Evolutionary conservation across 2,888 invertebrate species (phyloP), one percentile per base, ranked within the genome.

Genomic region (Trilocha varians): DNA sequence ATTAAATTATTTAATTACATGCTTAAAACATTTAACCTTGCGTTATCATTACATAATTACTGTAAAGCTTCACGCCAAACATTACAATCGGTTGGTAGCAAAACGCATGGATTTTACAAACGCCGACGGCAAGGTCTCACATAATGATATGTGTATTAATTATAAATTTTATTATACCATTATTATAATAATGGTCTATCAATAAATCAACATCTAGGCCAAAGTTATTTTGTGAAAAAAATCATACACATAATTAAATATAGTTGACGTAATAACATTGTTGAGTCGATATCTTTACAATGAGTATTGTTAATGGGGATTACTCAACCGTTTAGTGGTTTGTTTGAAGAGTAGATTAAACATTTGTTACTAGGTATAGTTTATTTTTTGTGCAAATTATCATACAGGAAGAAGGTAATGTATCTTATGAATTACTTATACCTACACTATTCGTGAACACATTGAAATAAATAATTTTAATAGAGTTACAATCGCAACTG

Each of bases 91-190:
- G 25, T 11, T 11, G 14, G 39, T 16, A 34, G 39, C 39, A 34
- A 39, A 39, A 39, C 33, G 33, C 39, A 34, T 32, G n/a, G 17
- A 9, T 34, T 25, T 25, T 18, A 38, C 16, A 34, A 39, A 16
- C 34, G 39, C 39, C 39, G 33, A n/a, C 39, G 34, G 34, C 39
- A 39, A 39, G 39, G 39, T 33, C 33, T 33, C 16, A 17, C 34
- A 34, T 34, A 39, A 34, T 34, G 34, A 39, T 39, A 39, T 39
- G 39, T 16, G 33, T 34, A 17, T 39, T 34, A 39, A 39, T 39
- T 39, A 39, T 39, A 39, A 39, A 25, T 25, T 25, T 25, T 6
- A 25, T 25, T 25, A 25, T 25, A 25, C 25, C 25, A 25, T 39
- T 39, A 39, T 34, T 39, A 34, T 39, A 39, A 39, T 39, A 25